Evolutionary conservation across 2,113 vertebrate species (phyloP).

Genomic region (Zosterops hypoxanthus): DNA sequence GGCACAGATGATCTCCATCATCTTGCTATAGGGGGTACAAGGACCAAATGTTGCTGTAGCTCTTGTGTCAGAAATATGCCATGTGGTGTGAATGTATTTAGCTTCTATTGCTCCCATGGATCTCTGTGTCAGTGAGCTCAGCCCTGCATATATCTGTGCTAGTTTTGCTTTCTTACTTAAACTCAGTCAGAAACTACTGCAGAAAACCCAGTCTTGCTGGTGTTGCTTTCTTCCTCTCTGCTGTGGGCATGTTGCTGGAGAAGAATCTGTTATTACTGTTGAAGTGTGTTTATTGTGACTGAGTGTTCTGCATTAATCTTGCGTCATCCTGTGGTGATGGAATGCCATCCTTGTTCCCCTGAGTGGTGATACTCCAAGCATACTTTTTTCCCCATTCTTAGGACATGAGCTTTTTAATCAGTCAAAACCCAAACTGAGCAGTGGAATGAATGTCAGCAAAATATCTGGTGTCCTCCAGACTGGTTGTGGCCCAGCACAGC

Average conservation of each 20-base stretch:
- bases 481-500: background rate
- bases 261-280: background rate
- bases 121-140: background rate
- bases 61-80: slow-evolving; percentile 4
- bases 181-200: background rate
- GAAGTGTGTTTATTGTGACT: background rate
- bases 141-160: background rate
- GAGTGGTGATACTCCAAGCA: background rate
- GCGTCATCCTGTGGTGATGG: background rate
- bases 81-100: background rate
- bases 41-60: slow-evolving; percentile 30
- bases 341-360: background rate
- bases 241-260: background rate
- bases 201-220: background rate
- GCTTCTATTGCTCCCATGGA: background rate
- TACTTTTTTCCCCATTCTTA: background rate
- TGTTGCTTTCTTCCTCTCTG: background rate
- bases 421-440: background rate
- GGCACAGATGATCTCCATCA: slow-evolving; percentile 21
- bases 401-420: background rate
- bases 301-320: background rate
- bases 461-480: background rate
- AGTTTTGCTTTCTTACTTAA: background rate
- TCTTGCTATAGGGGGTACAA: background rate
- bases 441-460: background rate